Percentiles rank a stretch among this genome's conserved stretches.
These are phyloP conservation scores for Ostrea edulis DNA, from an alignment of 1,140 invertebrate genomes.

Conservation along the genomic window DNA sequence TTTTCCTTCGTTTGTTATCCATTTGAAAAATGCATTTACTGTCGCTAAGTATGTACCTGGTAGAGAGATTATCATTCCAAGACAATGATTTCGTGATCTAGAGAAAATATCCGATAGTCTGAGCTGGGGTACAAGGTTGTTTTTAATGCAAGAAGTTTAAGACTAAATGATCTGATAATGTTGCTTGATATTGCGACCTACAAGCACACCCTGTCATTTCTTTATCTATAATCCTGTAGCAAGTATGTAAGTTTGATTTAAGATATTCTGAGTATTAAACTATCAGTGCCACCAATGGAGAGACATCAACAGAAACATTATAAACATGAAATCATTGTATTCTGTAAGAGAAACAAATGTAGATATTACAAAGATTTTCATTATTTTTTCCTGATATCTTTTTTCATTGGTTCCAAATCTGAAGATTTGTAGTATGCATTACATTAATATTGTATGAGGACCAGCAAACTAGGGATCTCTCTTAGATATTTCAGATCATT, in stretches of 20 bases:
- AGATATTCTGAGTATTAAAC: constrained; percentile 5
- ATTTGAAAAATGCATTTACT: constrained; percentile 18
- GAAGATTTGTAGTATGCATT: too few species aligned
- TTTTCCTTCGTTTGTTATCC: neutral
- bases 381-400: too few species aligned
- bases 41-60: neutral
- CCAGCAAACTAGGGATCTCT: too few species aligned
- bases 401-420: too few species aligned
- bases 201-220: constrained; percentile 11
- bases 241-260: neutral
- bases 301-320: neutral
- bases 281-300: neutral
- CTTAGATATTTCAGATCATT: too few species aligned
- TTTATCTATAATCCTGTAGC: neutral
- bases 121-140: constrained; percentile 14
- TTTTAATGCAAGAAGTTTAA: constrained; percentile 21
- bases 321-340: neutral
- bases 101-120: neutral
- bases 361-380: too few species aligned
- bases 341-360: too few species aligned
- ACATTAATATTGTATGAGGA: too few species aligned
- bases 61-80: constrained; percentile 13
- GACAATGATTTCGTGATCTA: constrained; percentile 20
- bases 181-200: neutral
- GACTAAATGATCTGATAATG: constrained; percentile 22